Conservation (phyloP, 2,113 vertebrate genomes). For the Glareola pratincola region DNA sequence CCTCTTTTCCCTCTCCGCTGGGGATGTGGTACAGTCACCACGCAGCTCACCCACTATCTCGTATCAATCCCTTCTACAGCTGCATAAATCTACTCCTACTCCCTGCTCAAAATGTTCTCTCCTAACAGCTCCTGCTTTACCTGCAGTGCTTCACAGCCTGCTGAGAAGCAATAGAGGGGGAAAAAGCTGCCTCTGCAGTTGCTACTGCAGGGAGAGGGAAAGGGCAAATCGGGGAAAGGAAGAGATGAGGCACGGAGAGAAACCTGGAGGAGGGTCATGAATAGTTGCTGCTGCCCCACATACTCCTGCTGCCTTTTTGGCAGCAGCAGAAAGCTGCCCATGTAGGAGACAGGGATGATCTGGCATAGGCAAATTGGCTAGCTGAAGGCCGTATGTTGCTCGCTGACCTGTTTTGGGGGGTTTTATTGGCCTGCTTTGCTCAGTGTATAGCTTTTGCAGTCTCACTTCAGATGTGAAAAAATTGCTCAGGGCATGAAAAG, state of each 20-base stretch:
- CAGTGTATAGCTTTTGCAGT: neutral
- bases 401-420: neutral
- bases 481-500: neutral
- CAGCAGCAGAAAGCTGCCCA: neutral
- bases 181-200: neutral
- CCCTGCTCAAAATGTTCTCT: conserved; percentile 32
- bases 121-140: conserved; percentile 5
- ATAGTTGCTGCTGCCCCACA: neutral
- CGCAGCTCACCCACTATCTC: conserved; percentile 12
- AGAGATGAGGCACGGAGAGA: neutral
- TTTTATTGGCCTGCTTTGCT: neutral
- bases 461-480: neutral
- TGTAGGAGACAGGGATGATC: conserved; percentile 10
- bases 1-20: neutral
- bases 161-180: neutral
- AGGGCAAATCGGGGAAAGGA: neutral
- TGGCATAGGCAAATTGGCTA: neutral
- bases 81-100: conserved; percentile 57
- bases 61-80: conserved; percentile 23
- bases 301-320: conserved; percentile 30
- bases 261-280: neutral
- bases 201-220: neutral
- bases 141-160: conserved; percentile 15
- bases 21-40: neutral
- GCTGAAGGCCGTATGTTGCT: neutral